Base-by-base conservation (phyloP, 2,888 invertebrate species). In the Brachyopa scutellaris region DNA sequence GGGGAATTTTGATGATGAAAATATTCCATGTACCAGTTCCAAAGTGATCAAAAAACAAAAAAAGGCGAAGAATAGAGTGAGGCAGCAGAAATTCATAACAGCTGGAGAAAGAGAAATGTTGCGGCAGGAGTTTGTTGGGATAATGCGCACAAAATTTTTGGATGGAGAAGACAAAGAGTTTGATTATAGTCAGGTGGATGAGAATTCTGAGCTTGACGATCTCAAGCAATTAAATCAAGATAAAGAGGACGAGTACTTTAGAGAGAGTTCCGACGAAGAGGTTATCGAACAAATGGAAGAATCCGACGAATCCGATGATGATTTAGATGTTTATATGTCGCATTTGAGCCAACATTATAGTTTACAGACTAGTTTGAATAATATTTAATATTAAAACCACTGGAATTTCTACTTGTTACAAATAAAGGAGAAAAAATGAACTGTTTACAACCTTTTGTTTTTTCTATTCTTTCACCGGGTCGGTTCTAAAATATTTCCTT, bases 211-310 rank as follows among this genome's bases (percentile, higher is more conserved):
- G 61, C 95, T 95, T 90, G 97, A 98, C 89, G 93, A 94, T 86
- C 88, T 95, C 80, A 94, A 94, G 73, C 92, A 95, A 61, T 90
- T 94, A 74, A 93, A 93, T 40, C 94, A 94, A 86, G 97, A 98
- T 90, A 95, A 94, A 85, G 97, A 98, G 90, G 97, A 98, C 86
- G 94, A 94, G 87, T 98, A 98, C 89, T 98, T 98, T 91, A 97
- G 97, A 89, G 94, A 94, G 2, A 97, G 97, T 88, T 93, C 93
- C 21, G 94, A 95, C 84, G 93, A 94, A 84, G 91, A 91, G 40
- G 85, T 87, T 33, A 47, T 91, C 88, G 61, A 91, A 55, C 80
- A 62, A n/a, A 61, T 78, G 26, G 49, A 45, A 7, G 84, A 83
- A 11, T 77, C 45, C 9, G 53, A 11, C 0, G 85, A 85, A 21